Evolutionary conservation across 1,140 invertebrate genomes (phyloP), one percentile per base, ranked within the genome.

Genomic region (Camponotus pennsylvanicus): DNA sequence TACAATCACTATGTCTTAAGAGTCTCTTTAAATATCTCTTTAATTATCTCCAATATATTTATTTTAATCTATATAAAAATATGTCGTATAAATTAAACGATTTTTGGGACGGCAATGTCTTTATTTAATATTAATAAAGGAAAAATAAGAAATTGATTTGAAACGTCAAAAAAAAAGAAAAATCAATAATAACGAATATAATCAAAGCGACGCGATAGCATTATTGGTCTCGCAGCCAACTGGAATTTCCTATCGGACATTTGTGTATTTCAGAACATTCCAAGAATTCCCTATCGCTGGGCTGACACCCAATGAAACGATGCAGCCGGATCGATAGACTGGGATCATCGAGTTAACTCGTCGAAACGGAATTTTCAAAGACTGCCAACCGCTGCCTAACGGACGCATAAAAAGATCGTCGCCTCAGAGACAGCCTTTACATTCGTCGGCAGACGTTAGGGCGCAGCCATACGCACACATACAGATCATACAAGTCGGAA

Each of bases 391-490:
- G 71, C 73, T 85, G 70, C 4, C 15, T 63, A 40, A 67, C 57
- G 70, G 34, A 85, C 40, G 27, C 49, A 7, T 32, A 40, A 79
- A 88, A 86, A 45, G 57, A 69, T 18, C 63, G 66, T 57, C 52
- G 40, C 15, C 67, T 63, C 82, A 40, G 80, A 77, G 69, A 61
- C 77, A 57, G 61, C 59, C 73, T 90, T 88, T 76, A 82, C 64
- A 90, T 90, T 57, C 64, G 71, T 73, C 49, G 70, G 78, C 59
- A 91, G 89, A 90, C 73, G 40, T 78, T 87, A 88, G 82, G 86
- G 75, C 80, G 80, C 85, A 79, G 88, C 66, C 88, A 83, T 66
- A 85, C 82, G 63, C 70, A 86, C 86, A 83, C 32, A 27, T 27
- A 27, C 27, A 27, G 37, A 66, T 9, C 40, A 82, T 61, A 86